Evolutionary conservation across 1,140 invertebrate species (phyloP).

Genomic region (Heterodera schachtii): DNA sequence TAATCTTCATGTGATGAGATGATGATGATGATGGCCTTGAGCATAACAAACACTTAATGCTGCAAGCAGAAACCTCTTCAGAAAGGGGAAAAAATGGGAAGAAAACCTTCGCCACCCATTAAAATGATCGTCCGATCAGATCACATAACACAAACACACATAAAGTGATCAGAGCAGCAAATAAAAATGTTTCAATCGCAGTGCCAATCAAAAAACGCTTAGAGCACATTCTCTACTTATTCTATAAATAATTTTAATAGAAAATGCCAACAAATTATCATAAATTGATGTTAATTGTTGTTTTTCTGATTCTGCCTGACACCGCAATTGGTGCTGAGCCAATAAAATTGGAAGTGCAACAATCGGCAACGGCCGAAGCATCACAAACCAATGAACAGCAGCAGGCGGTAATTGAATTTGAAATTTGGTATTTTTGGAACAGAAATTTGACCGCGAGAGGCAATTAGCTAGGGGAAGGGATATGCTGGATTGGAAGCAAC

Average conservation of each 20-base stretch:
- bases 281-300: background rate
- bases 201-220: background rate
- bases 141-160: background rate
- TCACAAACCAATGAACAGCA: background rate
- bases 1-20: no score
- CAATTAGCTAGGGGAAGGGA: no score
- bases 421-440: no score
- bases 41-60: background rate
- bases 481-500: no score
- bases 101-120: no score
- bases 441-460: no score
- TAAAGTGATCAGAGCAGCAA: background rate
- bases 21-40: background rate
- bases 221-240: no score
- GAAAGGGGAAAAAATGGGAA: background rate
- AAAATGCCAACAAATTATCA: background rate
- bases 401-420: no score
- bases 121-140: background rate
- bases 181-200: background rate
- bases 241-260: background rate
- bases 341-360: background rate
- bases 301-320: background rate
- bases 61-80: background rate
- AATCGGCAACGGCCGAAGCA: background rate
- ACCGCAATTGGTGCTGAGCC: background rate